These are phyloP conservation scores for Halichoeres trimaculatus DNA, from an alignment of 2,113 vertebrate species.

Conservation along the genomic window DNA sequence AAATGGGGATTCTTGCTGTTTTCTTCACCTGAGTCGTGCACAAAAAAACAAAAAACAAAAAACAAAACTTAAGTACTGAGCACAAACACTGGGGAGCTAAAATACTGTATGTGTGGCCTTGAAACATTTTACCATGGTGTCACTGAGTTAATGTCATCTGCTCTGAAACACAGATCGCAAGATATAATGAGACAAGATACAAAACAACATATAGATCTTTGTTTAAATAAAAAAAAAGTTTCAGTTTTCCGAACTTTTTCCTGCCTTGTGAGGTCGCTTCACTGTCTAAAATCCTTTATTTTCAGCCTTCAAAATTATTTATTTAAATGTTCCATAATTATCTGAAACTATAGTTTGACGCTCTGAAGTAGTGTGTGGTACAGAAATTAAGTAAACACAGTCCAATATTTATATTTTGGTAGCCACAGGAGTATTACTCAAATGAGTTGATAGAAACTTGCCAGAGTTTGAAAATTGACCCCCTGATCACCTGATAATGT, in stretches of 20 bases:
- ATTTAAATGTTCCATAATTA: too few species aligned
- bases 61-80: background rate
- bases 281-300: background rate
- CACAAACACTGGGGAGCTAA: slow-evolving; percentile 20
- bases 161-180: slow-evolving; percentile 7
- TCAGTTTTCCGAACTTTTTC: background rate
- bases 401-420: too few species aligned
- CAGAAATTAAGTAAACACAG: too few species aligned
- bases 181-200: background rate
- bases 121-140: background rate
- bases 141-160: slow-evolving; percentile 6
- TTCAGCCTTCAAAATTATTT: background rate
- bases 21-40: slow-evolving; percentile 60
- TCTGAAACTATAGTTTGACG: too few species aligned
- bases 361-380: too few species aligned
- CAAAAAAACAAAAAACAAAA: background rate
- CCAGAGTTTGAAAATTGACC: too few species aligned
- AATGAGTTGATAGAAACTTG: too few species aligned
- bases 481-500: too few species aligned
- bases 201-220: background rate
- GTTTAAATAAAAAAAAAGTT: too few species aligned
- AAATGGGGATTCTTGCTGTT: slow-evolving; percentile 50
- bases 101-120: slow-evolving; percentile 3
- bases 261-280: background rate
- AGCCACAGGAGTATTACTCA: too few species aligned